Evolutionary conservation across 1,140 invertebrate genomes (phyloP), one percentile per base, ranked within the genome.

Genomic region (Halictus rubicundus): DNA sequence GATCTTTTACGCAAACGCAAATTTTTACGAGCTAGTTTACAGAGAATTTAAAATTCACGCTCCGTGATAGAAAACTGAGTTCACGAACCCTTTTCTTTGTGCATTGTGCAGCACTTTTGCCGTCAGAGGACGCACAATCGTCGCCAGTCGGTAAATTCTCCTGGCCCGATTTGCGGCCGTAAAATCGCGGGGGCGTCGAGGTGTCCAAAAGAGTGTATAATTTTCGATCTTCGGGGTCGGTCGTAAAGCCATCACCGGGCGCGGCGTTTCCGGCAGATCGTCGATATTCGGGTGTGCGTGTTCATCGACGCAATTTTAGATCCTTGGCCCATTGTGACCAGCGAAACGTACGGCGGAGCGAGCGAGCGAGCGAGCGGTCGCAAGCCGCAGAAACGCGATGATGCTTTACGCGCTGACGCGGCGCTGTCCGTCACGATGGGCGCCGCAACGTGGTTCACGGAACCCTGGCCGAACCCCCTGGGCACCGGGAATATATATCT

Each of bases 361-460:
- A 46, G 42, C 42, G 42, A 46, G 60, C 72, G 71, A 23, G 49
- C 69, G 27, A 39, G 66, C 73, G 71, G 32, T 69, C 68, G 72
- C 75, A 57, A 70, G 73, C 84, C 84, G 69, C 76, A 86, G 80
- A 82, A 85, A 76, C 70, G 76, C 77, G 84, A 88, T 83, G 82
- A 86, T 79, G 81, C 84, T 91, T 89, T 89, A 90, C 89, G 87
- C 83, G 88, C 81, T 91, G 88, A 90, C 87, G 88, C 84, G 82
- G 72, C 81, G 82, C 72, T 91, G 90, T 90, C 89, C 87, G 90
- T 92, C 92, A 91, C 84, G 84, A 77, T 69, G 85, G 90, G 83
- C 86, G 90, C 84, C 88, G 84, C 72, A 78, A 76, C 80, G 85
- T 80, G 80, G 78, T 76, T 80, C 84, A 84, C 82, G 72, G 77